A percentile compares a stretch with the other conserved stretches of the same genome.
phyloP scores from a whole-genome alignment of 2,888 invertebrate genomes.

The Carpatolechia fugitivella region DNA sequence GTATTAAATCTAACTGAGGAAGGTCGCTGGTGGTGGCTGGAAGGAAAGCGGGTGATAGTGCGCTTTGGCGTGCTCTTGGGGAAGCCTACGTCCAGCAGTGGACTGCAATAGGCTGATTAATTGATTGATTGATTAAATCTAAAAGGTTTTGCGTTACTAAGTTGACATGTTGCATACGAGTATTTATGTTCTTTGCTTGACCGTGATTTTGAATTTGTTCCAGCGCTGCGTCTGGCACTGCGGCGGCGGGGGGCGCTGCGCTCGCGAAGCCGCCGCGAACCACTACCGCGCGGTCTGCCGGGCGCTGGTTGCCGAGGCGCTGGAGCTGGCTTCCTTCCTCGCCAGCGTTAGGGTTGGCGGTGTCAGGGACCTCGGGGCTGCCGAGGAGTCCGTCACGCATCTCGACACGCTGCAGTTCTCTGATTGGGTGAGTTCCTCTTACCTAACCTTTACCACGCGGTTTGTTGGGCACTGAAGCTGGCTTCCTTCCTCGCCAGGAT shows the following conservation, averaged over 20 bases:
- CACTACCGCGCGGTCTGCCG: constrained; percentile 96
- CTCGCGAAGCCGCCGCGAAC: constrained; percentile 82
- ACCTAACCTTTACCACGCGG: constrained; percentile 88
- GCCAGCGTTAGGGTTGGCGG: constrained; percentile 87
- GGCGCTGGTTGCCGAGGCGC: constrained; percentile 93
- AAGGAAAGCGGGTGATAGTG: too few species aligned
- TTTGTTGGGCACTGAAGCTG: constrained; percentile 94
- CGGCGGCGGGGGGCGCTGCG: constrained; percentile 64
- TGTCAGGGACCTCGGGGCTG: constrained; percentile 81
- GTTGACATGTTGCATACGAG: not conserved
- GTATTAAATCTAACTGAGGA: too few species aligned
- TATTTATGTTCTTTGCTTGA: not conserved
- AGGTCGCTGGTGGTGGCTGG: too few species aligned
- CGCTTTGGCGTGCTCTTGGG: too few species aligned
- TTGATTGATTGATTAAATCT: too few species aligned
- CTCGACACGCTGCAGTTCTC: constrained; percentile 91
- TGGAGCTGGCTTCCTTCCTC: constrained; percentile 94
- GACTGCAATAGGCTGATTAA: too few species aligned
- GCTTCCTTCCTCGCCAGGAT: constrained; percentile 94
- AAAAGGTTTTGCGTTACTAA: not conserved
- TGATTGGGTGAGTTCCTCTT: constrained; percentile 87
- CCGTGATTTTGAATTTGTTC: not conserved
- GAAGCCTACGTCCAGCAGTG: too few species aligned
- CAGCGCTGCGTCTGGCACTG: constrained; percentile 74
- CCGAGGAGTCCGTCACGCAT: constrained; percentile 83